Conservation (phyloP, 2,888 invertebrate genomes). For the Marronus borbonicus region DNA sequence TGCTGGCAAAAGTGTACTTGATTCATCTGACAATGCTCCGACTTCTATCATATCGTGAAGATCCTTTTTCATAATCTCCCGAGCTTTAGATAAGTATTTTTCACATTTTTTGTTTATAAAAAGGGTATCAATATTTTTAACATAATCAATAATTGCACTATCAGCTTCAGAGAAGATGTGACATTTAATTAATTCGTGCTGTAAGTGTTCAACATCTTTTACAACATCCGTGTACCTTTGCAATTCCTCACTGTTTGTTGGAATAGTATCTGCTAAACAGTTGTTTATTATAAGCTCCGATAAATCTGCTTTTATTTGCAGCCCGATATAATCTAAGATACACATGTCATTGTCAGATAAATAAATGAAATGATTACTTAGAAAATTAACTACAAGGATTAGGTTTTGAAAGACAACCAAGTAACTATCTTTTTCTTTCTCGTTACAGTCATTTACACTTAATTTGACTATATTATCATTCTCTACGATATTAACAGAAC, state of each 20-base stretch:
- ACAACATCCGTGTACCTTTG: conserved; percentile 77
- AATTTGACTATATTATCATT: conserved; percentile 60
- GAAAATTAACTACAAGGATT: conserved; percentile 73
- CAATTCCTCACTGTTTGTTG: conserved; percentile 81
- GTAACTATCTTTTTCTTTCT: conserved; percentile 70
- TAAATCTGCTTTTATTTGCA: conserved; percentile 74
- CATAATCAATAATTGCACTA: conserved; percentile 78
- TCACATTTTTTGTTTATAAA: conserved; percentile 85
- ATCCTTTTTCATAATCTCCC: conserved; percentile 84
- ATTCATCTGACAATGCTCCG: conserved; percentile 68
- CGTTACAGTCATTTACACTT: conserved; percentile 68
- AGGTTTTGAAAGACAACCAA: conserved; percentile 75
- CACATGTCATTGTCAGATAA: conserved; percentile 69
- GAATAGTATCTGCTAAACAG: conserved; percentile 84
- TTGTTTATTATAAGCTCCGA: conserved; percentile 79
- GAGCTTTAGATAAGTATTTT: conserved; percentile 79
- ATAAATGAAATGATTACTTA: conserved; percentile 74
- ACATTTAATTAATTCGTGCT: conserved; percentile 75
- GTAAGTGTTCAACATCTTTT: conserved; percentile 78
- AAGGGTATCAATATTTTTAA: conserved; percentile 81
- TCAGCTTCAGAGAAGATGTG: conserved; percentile 75
- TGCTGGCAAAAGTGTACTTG: not conserved
- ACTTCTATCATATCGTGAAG: conserved; percentile 80
- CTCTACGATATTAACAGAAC: conserved; percentile 69
- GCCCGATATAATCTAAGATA: conserved; percentile 74